Conservation (phyloP, 2,888 invertebrate species). For the Cephonodes hylas region DNA sequence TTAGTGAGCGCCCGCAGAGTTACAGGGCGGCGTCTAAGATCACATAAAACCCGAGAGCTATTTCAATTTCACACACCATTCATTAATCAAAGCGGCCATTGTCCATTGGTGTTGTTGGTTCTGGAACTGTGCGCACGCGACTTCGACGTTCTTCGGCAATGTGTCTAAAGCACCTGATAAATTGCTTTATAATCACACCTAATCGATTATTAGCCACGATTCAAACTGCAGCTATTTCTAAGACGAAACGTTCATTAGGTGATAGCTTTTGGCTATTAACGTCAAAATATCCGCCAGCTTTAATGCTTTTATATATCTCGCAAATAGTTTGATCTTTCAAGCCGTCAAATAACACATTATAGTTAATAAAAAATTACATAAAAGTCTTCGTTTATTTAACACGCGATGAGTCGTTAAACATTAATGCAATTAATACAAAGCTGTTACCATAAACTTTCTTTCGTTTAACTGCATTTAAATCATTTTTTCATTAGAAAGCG, state of each 20-base stretch:
- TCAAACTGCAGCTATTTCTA: slow-evolving; percentile 29
- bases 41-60: slow-evolving; percentile 33
- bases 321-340: background rate
- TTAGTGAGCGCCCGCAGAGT: slow-evolving; percentile 14
- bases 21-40: slow-evolving; percentile 28
- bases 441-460: slow-evolving; percentile 10
- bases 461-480: background rate
- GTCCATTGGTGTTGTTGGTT: slow-evolving; percentile 37
- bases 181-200: slow-evolving; percentile 65
- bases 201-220: slow-evolving; percentile 54
- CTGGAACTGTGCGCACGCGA: slow-evolving; percentile 43
- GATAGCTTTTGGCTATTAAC: slow-evolving; percentile 13
- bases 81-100: slow-evolving; percentile 52
- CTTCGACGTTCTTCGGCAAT: slow-evolving; percentile 48
- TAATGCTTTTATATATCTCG: background rate
- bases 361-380: background rate
- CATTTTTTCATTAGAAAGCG: slow-evolving; percentile 11
- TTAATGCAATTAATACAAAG: slow-evolving; percentile 7
- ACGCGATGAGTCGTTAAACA: slow-evolving; percentile 1
- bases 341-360: background rate
- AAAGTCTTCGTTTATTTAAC: background rate
- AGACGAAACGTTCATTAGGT: slow-evolving; percentile 16
- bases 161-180: slow-evolving; percentile 48
- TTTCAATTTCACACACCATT: slow-evolving; percentile 59
- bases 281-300: background rate